Evolutionary conservation across 2,113 vertebrate species (phyloP).

Genomic region (Zonotrichia leucophrys): DNA sequence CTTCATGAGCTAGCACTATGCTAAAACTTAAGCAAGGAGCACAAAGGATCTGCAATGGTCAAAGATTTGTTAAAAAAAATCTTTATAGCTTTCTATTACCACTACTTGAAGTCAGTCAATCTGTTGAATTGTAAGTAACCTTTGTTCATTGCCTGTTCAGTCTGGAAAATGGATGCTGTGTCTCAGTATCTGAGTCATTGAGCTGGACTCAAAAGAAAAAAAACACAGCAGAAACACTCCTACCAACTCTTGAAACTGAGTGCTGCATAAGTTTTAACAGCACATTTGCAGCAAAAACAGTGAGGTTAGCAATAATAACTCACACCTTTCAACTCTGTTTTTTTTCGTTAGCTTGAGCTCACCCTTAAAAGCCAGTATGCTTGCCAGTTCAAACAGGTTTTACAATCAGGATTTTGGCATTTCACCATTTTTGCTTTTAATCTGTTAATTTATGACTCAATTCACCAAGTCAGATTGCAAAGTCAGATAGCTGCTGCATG

Average conservation of each 20-base stretch:
- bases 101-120: not conserved
- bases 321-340: not conserved
- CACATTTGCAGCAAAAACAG: not conserved
- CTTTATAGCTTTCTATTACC: not conserved
- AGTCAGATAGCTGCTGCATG: not conserved
- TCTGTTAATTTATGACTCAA: slow-evolving; percentile 16
- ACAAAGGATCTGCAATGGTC: not conserved
- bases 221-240: not conserved
- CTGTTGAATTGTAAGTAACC: not conserved
- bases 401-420: not conserved
- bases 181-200: not conserved
- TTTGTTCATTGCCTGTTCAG: not conserved
- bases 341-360: not conserved
- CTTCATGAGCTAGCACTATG: not conserved
- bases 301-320: not conserved
- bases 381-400: not conserved
- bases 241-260: not conserved
- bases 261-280: not conserved
- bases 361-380: not conserved
- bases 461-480: not conserved
- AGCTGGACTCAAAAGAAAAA: not conserved
- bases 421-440: not conserved
- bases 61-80: not conserved
- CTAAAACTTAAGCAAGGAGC: not conserved
- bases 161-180: not conserved